Conservation (phyloP, 2,797 vertebrate genomes). For the Phoxinus dragarum region DNA sequence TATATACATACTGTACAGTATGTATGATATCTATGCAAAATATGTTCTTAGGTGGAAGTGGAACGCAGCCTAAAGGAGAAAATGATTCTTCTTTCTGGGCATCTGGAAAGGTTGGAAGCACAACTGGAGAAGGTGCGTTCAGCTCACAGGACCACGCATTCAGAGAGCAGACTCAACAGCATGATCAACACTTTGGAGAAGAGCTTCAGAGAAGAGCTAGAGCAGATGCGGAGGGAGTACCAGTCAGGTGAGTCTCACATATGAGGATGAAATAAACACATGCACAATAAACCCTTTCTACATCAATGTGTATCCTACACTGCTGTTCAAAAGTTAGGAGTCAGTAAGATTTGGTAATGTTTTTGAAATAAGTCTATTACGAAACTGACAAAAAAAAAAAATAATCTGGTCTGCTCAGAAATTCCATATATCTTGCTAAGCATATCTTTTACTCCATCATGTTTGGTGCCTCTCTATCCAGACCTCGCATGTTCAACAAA, state of each 20-base stretch:
- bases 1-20: neutral
- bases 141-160: slow-evolving; percentile 68
- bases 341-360: neutral
- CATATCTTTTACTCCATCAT: neutral
- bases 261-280: neutral
- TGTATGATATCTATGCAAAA: neutral
- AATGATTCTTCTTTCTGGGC: slow-evolving; percentile 69
- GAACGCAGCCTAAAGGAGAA: slow-evolving; percentile 74
- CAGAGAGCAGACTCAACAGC: slow-evolving; percentile 72
- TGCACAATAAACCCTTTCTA: neutral
- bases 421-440: neutral
- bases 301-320: neutral
- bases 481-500: neutral
- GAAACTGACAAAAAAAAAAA: neutral
- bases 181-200: slow-evolving; percentile 77
- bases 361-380: neutral
- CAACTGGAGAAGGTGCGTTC: slow-evolving; percentile 63
- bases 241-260: slow-evolving; percentile 78
- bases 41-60: slow-evolving; percentile 70
- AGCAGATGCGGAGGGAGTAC: slow-evolving; percentile 84
- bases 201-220: slow-evolving; percentile 78
- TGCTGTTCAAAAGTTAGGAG: neutral
- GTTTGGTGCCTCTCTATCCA: neutral
- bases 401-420: neutral
- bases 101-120: slow-evolving; percentile 71